These are phyloP conservation scores for Eustalomyia histrio DNA, from an alignment of 2,888 invertebrate genomes.

Conservation along the genomic window DNA sequence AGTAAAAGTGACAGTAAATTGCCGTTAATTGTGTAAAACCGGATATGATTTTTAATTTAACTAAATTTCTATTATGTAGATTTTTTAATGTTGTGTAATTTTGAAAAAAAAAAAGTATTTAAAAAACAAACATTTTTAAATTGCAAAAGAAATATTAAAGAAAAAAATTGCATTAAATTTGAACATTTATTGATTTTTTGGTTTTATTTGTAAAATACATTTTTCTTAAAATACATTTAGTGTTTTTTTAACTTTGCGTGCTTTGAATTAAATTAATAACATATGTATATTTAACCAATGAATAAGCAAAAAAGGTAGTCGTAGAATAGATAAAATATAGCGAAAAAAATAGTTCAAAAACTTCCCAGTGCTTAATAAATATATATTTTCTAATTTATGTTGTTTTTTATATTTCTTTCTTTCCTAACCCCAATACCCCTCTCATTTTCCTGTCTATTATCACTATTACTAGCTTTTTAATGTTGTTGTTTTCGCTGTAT, in stretches of 20 bases:
- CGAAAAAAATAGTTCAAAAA: neutral
- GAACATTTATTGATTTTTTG: neutral
- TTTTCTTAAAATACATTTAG: conserved; percentile 4
- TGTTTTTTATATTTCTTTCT: neutral
- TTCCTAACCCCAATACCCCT: too few relatives aligned
- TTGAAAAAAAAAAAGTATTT: neutral
- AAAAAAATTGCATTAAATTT: neutral
- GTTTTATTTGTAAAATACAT: conserved; percentile 15
- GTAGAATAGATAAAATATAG: neutral
- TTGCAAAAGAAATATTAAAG: neutral
- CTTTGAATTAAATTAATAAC: conserved; percentile 49
- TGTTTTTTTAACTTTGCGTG: conserved; percentile 40
- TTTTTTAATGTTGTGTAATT: neutral
- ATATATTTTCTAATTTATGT: neutral
- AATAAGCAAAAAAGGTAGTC: conserved; percentile 7
- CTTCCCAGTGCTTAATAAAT: neutral
- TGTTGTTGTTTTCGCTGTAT: conserved; percentile 4
- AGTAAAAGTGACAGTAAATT: conserved; percentile 42
- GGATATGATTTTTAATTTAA: conserved; percentile 47
- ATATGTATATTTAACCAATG: conserved; percentile 20
- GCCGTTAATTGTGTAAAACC: conserved; percentile 56
- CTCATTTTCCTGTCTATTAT: neutral
- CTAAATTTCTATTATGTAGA: conserved; percentile 15
- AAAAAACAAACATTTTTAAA: too few relatives aligned
- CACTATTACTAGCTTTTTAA: conserved; percentile 3